Evolutionary conservation across 2,113 vertebrate species (phyloP).

Genomic region (Urocynchramus pylzowi): DNA sequence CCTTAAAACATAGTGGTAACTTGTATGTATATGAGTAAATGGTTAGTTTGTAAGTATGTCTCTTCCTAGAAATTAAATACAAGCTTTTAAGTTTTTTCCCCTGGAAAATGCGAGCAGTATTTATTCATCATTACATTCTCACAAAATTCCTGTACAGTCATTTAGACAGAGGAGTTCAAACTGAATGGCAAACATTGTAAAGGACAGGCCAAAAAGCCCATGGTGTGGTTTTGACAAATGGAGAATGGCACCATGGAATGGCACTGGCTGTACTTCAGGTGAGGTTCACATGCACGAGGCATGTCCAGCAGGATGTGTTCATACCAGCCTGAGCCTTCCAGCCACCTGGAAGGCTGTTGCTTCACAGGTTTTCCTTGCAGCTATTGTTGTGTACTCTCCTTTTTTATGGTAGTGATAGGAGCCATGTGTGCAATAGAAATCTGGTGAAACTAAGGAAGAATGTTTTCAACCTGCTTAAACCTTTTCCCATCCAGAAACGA

Average conservation of each 20-base stretch:
- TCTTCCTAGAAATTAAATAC: neutral
- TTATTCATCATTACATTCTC: neutral
- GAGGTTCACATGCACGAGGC: fast-evolving
- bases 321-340: neutral
- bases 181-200: neutral
- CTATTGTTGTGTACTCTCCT: neutral
- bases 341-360: fast-evolving
- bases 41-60: neutral
- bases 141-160: neutral
- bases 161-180: neutral
- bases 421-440: neutral
- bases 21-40: neutral
- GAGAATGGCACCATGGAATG: neutral
- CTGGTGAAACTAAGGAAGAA: neutral
- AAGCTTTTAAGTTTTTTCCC: neutral
- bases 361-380: neutral
- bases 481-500: neutral
- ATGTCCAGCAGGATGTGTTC: neutral
- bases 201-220: neutral
- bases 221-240: neutral
- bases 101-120: neutral
- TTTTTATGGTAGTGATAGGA: neutral
- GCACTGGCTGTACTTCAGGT: neutral
- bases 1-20: neutral
- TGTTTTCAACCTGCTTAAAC: neutral